Conservation (phyloP, 2,888 invertebrate species). For the Muscina levida region DNA sequence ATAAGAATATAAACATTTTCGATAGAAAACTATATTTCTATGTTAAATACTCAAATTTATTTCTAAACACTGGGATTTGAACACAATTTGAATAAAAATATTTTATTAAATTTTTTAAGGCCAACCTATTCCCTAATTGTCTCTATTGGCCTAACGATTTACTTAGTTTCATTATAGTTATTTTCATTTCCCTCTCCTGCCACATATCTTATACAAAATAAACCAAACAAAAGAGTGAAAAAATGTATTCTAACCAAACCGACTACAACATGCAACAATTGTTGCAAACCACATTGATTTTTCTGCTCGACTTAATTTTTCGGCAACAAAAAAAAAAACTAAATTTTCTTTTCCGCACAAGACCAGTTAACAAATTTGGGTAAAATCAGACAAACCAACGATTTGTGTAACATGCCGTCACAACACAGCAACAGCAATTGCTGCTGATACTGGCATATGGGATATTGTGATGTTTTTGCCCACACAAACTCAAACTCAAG, state of each 20-base stretch:
- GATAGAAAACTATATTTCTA: too few relatives aligned
- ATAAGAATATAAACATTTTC: too few relatives aligned
- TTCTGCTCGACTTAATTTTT: conserved; percentile 20
- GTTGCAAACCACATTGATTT: conserved; percentile 36
- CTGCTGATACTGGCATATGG: background rate
- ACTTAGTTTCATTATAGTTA: background rate
- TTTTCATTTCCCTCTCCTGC: too few relatives aligned
- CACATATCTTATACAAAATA: background rate
- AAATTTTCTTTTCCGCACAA: conserved; percentile 27
- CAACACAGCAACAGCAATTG: background rate
- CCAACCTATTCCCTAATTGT: too few relatives aligned
- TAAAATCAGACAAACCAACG: background rate
- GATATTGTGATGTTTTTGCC: too few relatives aligned
- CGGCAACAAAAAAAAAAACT: conserved; percentile 17
- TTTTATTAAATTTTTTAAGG: background rate
- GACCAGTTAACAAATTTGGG: conserved; percentile 27
- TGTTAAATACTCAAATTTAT: too few relatives aligned
- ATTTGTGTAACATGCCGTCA: background rate
- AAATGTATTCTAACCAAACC: background rate
- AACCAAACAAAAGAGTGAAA: background rate
- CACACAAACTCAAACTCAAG: too few relatives aligned
- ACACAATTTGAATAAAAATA: too few relatives aligned
- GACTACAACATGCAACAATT: conserved; percentile 17
- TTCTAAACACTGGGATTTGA: too few relatives aligned
- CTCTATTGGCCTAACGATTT: background rate